Conservation (phyloP, 2,113 vertebrate species). For the Menidia beryllina region DNA sequence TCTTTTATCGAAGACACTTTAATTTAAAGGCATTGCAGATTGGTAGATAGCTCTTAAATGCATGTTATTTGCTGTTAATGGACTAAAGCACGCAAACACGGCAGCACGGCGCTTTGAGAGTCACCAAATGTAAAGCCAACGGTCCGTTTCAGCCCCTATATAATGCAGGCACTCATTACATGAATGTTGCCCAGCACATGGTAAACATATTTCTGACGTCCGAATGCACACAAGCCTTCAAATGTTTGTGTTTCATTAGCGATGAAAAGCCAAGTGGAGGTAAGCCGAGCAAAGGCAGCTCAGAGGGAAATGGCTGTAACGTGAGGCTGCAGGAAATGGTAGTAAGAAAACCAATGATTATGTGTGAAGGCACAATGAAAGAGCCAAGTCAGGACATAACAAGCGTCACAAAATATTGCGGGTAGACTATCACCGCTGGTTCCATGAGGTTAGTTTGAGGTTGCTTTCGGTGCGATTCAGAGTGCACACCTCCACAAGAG, state of each 20-base stretch:
- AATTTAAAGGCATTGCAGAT: background rate
- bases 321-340: constrained; percentile 60
- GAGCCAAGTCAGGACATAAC: constrained; percentile 33
- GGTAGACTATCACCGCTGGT: too few relatives aligned
- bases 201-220: constrained; percentile 57
- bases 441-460: too few relatives aligned
- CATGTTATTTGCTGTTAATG: constrained; percentile 36
- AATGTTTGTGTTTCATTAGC: constrained; percentile 75
- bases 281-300: constrained; percentile 42
- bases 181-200: constrained; percentile 29
- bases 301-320: constrained; percentile 58
- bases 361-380: constrained; percentile 48
- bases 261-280: constrained; percentile 36
- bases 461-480: too few relatives aligned
- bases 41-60: constrained; percentile 9
- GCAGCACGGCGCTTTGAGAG: constrained; percentile 9
- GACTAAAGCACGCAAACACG: constrained; percentile 31
- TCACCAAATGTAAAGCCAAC: constrained; percentile 36
- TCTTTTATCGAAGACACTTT: constrained; percentile 3
- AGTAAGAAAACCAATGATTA: constrained; percentile 51
- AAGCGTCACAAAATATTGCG: background rate
- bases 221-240: constrained; percentile 47
- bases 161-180: constrained; percentile 53
- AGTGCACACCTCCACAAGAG: too few relatives aligned
- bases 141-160: constrained; percentile 11